phyloP scores from a whole-genome alignment of 2,888 invertebrate species.

The Brachylomia viminalis region DNA sequence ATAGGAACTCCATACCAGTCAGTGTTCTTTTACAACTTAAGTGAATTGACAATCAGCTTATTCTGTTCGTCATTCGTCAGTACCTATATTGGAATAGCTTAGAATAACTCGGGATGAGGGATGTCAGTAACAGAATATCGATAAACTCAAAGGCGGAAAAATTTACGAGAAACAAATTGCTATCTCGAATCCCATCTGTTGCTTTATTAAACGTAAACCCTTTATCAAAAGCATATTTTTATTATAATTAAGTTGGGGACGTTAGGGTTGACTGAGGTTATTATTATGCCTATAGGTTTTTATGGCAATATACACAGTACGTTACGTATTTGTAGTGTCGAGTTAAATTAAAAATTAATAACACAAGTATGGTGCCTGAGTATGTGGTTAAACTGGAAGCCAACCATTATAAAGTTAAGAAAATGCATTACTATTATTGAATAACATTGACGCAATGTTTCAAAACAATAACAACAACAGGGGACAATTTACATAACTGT shows the following conservation, averaged over 20 bases:
- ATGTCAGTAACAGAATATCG: constrained; percentile 8
- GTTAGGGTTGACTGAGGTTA: neutral
- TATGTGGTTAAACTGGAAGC: neutral
- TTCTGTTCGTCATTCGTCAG: neutral
- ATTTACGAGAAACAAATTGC: too few species aligned
- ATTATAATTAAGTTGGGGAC: neutral
- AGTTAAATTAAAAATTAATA: neutral
- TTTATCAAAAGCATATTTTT: neutral
- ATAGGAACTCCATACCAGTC: constrained; percentile 5
- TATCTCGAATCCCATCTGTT: neutral
- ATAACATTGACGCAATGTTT: constrained; percentile 3
- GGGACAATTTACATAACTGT: constrained; percentile 23
- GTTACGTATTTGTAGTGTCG: neutral
- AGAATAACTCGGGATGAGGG: constrained; percentile 1
- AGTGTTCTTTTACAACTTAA: too few species aligned
- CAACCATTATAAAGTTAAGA: neutral
- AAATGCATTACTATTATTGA: constrained; percentile 6
- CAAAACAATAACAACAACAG: constrained; percentile 35
- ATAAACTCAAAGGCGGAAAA: constrained; percentile 1
- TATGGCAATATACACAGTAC: neutral
- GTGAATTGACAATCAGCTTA: constrained; percentile 18
- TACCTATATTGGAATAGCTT: constrained; percentile 11
- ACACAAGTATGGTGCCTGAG: neutral
- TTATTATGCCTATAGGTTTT: neutral
- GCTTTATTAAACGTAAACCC: too few species aligned